These are phyloP conservation scores for Physocephala rufipes DNA, from an alignment of 2,888 invertebrate species.

Conservation along the genomic window DNA sequence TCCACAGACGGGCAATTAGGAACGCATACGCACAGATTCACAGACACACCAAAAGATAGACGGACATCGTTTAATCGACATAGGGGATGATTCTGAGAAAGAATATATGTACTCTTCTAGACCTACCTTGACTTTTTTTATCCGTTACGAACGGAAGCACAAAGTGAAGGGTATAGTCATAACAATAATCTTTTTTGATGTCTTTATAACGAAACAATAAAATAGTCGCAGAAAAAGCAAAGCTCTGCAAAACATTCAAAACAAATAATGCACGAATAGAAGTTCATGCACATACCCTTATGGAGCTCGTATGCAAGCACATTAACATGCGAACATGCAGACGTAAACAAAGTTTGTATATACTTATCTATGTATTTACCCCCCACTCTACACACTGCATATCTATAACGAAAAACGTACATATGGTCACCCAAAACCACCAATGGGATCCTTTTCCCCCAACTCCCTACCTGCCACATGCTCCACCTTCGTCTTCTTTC, in stretches of 20 bases:
- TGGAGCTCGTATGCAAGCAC: too few relatives aligned
- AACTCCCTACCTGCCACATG: too few relatives aligned
- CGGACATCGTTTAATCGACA: constrained; percentile 12
- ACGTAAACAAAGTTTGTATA: neutral
- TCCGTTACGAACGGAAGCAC: neutral
- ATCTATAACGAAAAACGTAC: neutral
- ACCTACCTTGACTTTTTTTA: neutral
- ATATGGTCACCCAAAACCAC: neutral
- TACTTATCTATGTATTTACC: neutral
- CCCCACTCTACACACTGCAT: neutral
- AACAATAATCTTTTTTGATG: too few relatives aligned
- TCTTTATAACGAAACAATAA: too few relatives aligned
- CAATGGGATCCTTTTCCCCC: neutral
- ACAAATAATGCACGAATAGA: constrained; percentile 3
- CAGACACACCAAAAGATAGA: too few relatives aligned
- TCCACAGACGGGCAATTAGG: too few relatives aligned
- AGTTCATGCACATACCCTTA: constrained; percentile 1
- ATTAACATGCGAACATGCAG: neutral
- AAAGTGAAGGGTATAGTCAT: constrained; percentile 9
- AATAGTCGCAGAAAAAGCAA: neutral
- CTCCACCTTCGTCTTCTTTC: neutral
- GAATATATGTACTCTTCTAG: constrained; percentile 26
- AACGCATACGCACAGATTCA: too few relatives aligned
- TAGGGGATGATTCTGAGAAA: constrained; percentile 10
- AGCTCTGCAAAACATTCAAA: neutral